Evolutionary conservation across 2,113 vertebrate genomes (phyloP).

Genomic region (Morone saxatilis): DNA sequence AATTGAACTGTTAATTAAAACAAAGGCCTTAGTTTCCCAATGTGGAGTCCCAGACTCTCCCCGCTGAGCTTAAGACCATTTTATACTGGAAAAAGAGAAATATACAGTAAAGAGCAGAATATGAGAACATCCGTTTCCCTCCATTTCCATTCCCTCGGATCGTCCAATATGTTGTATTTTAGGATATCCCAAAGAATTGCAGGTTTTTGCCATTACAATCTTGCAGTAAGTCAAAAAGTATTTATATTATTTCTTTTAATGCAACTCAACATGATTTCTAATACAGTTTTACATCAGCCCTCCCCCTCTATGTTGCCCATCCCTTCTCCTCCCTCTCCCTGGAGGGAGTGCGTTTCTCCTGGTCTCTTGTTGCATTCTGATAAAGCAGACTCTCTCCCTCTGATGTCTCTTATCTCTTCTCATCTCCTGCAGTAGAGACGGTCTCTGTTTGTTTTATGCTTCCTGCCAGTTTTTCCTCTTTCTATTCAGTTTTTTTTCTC

Average conservation of each 20-base stretch:
- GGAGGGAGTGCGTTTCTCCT: conserved; percentile 42
- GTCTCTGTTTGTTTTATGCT: conserved; percentile 62
- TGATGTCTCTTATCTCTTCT: conserved; percentile 68
- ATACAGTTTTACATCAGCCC: conserved; percentile 5
- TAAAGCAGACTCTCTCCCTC: conserved; percentile 58
- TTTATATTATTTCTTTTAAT: conserved; percentile 23
- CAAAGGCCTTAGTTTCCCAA: conserved; percentile 50
- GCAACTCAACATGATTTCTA: not conserved
- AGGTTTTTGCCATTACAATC: conserved; percentile 11
- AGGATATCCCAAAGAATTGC: not conserved
- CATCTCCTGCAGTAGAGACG: conserved; percentile 58
- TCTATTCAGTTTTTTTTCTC: not conserved
- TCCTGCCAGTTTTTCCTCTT: conserved; percentile 41
- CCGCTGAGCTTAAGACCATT: conserved; percentile 25
- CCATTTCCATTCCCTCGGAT: not conserved
- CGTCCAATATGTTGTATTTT: not conserved
- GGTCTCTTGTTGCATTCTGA: conserved; percentile 53
- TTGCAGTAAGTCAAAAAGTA: conserved; percentile 27
- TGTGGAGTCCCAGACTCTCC: conserved; percentile 37
- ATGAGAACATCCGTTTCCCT: conserved; percentile 11
- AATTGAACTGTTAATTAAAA: conserved; percentile 73
- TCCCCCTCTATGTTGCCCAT: conserved; percentile 15
- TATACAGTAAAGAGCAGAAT: conserved; percentile 24
- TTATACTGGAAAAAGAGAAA: conserved; percentile 17
- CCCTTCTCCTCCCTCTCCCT: conserved; percentile 38